phyloP scores from a whole-genome alignment of 1,140 invertebrate species.

The Armadillidium nasatum region DNA sequence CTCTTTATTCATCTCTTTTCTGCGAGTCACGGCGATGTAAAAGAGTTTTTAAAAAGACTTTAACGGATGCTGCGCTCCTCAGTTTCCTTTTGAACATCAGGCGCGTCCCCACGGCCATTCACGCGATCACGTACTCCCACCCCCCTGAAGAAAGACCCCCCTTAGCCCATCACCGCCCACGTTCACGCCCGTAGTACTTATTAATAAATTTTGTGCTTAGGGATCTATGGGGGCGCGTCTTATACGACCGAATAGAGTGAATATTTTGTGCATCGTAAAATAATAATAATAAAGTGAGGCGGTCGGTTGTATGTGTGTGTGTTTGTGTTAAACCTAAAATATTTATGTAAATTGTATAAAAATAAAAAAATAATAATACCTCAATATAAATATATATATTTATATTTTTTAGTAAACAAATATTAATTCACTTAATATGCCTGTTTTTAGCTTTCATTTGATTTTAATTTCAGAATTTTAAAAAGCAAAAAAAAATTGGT shows the following conservation, averaged over 20 bases:
- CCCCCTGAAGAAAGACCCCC: background rate
- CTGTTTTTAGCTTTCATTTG: too few species aligned
- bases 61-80: background rate
- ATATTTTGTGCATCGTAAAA: too few species aligned
- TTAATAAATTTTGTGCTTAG: too few species aligned
- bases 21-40: too few species aligned
- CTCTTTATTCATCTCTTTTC: too few species aligned
- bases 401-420: background rate
- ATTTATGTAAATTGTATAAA: background rate
- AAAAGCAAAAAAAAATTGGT: too few species aligned
- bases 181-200: background rate
- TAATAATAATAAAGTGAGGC: too few species aligned
- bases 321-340: background rate
- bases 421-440: too few species aligned
- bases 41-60: background rate
- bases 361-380: background rate
- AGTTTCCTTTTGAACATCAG: background rate
- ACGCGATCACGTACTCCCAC: background rate
- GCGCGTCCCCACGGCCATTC: background rate
- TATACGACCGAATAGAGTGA: too few species aligned
- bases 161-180: background rate
- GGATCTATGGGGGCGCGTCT: background rate
- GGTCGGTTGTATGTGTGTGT: background rate
- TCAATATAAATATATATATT: background rate
- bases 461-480: too few species aligned